Percentiles rank a stretch among this genome's conserved stretches.
Evolutionary conservation across 2,888 invertebrate genomes (phyloP).

Genomic region (Metallyticus violacea): DNA sequence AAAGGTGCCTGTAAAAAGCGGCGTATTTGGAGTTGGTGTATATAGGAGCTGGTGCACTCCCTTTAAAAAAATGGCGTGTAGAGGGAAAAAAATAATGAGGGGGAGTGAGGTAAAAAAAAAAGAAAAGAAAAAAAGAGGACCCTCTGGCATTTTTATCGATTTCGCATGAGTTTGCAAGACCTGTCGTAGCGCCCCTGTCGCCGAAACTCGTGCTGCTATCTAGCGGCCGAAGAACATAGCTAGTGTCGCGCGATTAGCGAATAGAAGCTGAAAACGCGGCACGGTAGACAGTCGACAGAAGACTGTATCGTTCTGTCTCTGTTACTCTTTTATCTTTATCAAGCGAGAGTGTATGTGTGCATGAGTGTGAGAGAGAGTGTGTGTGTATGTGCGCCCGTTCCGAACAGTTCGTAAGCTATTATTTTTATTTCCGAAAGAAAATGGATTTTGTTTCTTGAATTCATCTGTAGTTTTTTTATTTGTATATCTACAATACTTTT

Average conservation of each 20-base stretch:
- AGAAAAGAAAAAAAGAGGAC: slow-evolving; percentile 4
- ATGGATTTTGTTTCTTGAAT: slow-evolving; percentile 18
- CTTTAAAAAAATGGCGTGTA: slow-evolving; percentile 6
- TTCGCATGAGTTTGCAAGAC: slow-evolving; percentile 20
- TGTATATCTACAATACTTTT: neutral
- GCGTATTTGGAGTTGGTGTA: neutral
- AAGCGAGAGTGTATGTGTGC: neutral
- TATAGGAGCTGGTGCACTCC: slow-evolving; percentile 3
- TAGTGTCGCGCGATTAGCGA: slow-evolving; percentile 1
- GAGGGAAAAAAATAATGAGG: slow-evolving; percentile 14
- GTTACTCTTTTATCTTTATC: neutral
- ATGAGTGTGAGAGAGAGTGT: slow-evolving; percentile 2
- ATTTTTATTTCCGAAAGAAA: slow-evolving; percentile 10
- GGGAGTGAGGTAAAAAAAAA: slow-evolving; percentile 13
- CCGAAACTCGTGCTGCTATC: slow-evolving; percentile 22
- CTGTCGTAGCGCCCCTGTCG: slow-evolving; percentile 20
- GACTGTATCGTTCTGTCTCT: neutral
- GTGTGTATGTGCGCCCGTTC: neutral
- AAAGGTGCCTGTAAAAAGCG: neutral
- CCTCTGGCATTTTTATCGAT: slow-evolving; percentile 24
- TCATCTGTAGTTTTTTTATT: neutral
- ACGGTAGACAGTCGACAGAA: slow-evolving; percentile 20
- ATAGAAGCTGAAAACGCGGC: slow-evolving; percentile 14
- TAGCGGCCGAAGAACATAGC: slow-evolving; percentile 16
- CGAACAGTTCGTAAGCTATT: neutral